These are phyloP conservation scores for Latrodectus elegans DNA, from an alignment of 2,888 invertebrate genomes.

Conservation along the genomic window DNA sequence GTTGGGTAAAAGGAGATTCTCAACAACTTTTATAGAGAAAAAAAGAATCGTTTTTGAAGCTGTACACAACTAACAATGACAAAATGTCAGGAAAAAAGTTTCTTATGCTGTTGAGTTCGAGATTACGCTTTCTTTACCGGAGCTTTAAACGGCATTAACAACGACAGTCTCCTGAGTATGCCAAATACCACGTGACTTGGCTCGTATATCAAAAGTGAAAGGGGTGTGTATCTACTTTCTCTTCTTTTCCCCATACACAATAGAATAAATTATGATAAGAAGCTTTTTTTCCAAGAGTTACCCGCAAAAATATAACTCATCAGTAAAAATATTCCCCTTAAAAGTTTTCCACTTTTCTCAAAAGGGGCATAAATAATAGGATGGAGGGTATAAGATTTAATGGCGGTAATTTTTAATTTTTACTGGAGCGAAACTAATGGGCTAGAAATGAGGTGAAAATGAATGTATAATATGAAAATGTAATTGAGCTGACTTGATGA, in stretches of 20 bases:
- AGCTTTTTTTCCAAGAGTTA: background rate
- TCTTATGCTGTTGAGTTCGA: background rate
- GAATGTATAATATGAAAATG: slow-evolving; percentile 50
- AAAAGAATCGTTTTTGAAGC: background rate
- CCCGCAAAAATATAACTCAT: slow-evolving; percentile 5
- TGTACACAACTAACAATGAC: background rate
- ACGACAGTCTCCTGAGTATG: slow-evolving; percentile 3
- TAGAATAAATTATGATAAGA: slow-evolving; percentile 63
- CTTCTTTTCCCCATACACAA: slow-evolving; percentile 18
- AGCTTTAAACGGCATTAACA: slow-evolving; percentile 34
- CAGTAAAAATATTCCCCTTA: background rate
- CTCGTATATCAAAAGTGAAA: slow-evolving; percentile 33
- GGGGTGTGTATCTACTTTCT: slow-evolving; percentile 3
- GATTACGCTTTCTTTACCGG: slow-evolving; percentile 37
- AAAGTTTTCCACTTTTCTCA: background rate
- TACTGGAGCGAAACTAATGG: slow-evolving; percentile 51
- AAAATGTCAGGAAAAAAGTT: background rate
- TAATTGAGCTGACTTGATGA: slow-evolving; percentile 53
- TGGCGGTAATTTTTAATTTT: slow-evolving; percentile 59
- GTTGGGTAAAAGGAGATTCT: background rate
- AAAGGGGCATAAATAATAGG: slow-evolving; percentile 44
- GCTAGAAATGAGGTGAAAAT: slow-evolving; percentile 35
- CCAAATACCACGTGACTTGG: slow-evolving; percentile 3
- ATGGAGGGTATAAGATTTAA: slow-evolving; percentile 38
- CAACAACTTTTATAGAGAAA: background rate